phyloP scores from a whole-genome alignment of 2,113 vertebrate species.

The Callorhinus ursinus region DNA sequence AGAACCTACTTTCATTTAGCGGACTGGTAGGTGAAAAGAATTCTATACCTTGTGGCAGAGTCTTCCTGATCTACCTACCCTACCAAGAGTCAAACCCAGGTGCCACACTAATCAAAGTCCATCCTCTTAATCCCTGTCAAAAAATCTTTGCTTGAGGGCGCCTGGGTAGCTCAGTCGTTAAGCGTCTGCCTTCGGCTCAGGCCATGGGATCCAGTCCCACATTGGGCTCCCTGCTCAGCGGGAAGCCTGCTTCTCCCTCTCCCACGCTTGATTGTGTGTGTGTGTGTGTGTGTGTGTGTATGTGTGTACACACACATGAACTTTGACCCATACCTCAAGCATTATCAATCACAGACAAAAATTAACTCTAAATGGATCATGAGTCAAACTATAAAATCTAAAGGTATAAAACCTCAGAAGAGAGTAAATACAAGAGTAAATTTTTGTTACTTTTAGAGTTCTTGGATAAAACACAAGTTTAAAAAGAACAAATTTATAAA shows the following conservation, averaged over 20 bases:
- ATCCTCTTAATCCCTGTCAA: not conserved
- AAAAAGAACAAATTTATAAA: not conserved
- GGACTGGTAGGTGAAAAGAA: not conserved
- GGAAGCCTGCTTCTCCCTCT: no score
- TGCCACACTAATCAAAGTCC: conserved; percentile 4
- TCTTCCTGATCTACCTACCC: not conserved
- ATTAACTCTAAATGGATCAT: conserved; percentile 14
- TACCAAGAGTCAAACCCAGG: conserved; percentile 23
- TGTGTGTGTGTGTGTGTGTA: not conserved
- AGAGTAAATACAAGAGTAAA: not conserved
- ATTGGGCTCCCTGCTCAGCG: no score
- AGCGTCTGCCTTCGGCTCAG: no score
- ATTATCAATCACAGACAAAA: conserved; percentile 25
- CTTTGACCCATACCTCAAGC: not conserved
- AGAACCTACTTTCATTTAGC: conserved; percentile 16
- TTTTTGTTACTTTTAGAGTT: not conserved
- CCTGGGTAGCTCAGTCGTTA: no score
- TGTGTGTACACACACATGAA: not conserved
- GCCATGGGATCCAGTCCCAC: no score
- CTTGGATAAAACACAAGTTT: not conserved
- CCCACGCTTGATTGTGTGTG: not conserved
- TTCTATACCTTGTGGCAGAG: not conserved
- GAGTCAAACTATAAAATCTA: conserved; percentile 4
- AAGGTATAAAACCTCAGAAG: not conserved
- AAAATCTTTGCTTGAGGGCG: not conserved